Conservation (phyloP, 2,113 vertebrate genomes). For the Anhinga anhinga region DNA sequence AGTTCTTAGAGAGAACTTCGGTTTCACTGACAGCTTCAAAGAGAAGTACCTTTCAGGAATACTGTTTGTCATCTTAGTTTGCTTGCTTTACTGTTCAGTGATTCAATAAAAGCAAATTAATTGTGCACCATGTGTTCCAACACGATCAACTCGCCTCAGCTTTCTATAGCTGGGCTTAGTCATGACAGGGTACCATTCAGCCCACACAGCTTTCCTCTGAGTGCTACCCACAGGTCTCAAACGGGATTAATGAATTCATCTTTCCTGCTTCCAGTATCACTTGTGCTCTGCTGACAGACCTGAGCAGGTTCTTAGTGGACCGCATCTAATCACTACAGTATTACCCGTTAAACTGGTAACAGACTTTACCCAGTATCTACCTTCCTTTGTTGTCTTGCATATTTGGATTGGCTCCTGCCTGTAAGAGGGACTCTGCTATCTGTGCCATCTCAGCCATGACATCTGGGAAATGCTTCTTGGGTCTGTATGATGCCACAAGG, state of each 20-base stretch:
- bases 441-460: constrained; percentile 90
- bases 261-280: neutral
- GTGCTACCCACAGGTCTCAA: neutral
- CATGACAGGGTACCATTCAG: neutral
- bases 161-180: neutral
- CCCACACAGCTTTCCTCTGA: neutral
- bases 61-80: neutral
- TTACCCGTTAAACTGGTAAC: neutral
- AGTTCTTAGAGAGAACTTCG: neutral
- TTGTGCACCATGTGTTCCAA: neutral
- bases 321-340: neutral
- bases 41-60: neutral
- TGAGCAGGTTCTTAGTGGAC: neutral
- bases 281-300: neutral
- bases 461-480: constrained; percentile 85
- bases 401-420: constrained; percentile 93
- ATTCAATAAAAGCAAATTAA: neutral
- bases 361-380: constrained; percentile 52
- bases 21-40: neutral
- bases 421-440: constrained; percentile 89
- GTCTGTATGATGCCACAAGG: constrained; percentile 89
- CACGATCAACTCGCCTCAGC: neutral
- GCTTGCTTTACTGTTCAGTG: neutral
- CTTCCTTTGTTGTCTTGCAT: constrained; percentile 95
- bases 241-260: neutral